Evolutionary conservation across 2,797 vertebrate species (phyloP).

Genomic region (Leuciscus waleckii): DNA sequence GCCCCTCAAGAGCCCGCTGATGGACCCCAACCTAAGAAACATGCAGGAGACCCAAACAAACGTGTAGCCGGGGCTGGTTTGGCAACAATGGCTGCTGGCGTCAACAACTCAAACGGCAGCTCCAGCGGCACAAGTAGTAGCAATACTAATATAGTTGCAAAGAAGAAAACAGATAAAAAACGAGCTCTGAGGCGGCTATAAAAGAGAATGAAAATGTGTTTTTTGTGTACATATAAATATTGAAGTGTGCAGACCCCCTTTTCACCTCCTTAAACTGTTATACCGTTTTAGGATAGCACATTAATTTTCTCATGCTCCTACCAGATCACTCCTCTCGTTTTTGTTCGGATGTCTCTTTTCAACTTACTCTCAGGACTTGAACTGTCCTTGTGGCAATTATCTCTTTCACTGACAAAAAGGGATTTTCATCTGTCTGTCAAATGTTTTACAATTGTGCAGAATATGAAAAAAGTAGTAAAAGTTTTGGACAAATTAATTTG

Average conservation of each 20-base stretch:
- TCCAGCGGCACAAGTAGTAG: conserved; percentile 72
- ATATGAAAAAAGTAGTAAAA: conserved; percentile 14
- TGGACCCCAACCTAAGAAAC: conserved; percentile 84
- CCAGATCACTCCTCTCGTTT: conserved; percentile 13
- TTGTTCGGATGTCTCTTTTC: conserved; percentile 33
- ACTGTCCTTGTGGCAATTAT: conserved; percentile 48
- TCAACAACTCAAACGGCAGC: conserved; percentile 69
- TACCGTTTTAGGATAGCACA: conserved; percentile 52
- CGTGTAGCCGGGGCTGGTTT: conserved; percentile 71
- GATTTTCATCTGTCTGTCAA: conserved; percentile 14
- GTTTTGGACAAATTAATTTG: conserved; percentile 5
- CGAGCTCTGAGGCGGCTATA: conserved; percentile 92
- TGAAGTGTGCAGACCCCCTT: conserved; percentile 75
- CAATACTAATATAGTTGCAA: conserved; percentile 81
- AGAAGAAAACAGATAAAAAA: conserved; percentile 96
- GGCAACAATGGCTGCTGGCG: conserved; percentile 70
- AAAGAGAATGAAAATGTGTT: conserved; percentile 62
- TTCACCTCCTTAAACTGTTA: conserved; percentile 66
- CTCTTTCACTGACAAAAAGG: conserved; percentile 24
- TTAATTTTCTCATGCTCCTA: conserved; percentile 54
- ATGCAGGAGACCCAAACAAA: conserved; percentile 82
- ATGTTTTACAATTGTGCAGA: conserved; percentile 24
- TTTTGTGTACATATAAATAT: conserved; percentile 74
- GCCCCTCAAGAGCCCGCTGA: conserved; percentile 78
- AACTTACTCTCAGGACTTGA: conserved; percentile 58